Percentiles rank a stretch among this genome's conserved stretches.
Evolutionary conservation across 2,888 invertebrate species (phyloP).

Genomic region (Drosophila nr. medialis): DNA sequence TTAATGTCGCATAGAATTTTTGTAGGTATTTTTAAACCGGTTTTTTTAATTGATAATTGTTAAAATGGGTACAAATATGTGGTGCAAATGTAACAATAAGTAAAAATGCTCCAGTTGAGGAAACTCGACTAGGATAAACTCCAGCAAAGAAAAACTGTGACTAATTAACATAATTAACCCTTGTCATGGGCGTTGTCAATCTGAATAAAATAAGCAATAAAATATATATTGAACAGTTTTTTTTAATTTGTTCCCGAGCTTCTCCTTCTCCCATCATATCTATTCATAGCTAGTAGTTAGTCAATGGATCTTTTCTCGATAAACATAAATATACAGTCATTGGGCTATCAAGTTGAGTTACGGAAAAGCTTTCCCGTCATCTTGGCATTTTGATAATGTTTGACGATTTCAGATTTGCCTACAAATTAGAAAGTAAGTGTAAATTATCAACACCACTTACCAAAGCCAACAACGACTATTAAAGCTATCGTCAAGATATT

Average conservation of each 20-base stretch:
- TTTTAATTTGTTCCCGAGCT: neutral
- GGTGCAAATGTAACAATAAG: neutral
- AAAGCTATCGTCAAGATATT: neutral
- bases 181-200: no score
- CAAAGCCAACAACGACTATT: conserved; percentile 3
- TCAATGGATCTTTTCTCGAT: neutral
- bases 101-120: neutral
- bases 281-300: neutral
- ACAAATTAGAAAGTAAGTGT: neutral
- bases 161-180: neutral
- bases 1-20: neutral
- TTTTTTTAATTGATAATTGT: neutral
- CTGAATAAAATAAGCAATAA: no score
- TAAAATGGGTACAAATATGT: neutral
- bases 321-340: neutral
- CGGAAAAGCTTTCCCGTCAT: neutral
- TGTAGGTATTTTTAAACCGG: neutral
- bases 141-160: neutral
- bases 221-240: neutral
- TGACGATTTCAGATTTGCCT: neutral
- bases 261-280: neutral
- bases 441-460: neutral
- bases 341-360: neutral
- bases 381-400: neutral
- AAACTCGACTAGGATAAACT: neutral